Percentiles rank a stretch among this genome's conserved stretches.
phyloP scores from a whole-genome alignment of 2,888 invertebrate species.

The Drosophila pseudotakahashii region DNA sequence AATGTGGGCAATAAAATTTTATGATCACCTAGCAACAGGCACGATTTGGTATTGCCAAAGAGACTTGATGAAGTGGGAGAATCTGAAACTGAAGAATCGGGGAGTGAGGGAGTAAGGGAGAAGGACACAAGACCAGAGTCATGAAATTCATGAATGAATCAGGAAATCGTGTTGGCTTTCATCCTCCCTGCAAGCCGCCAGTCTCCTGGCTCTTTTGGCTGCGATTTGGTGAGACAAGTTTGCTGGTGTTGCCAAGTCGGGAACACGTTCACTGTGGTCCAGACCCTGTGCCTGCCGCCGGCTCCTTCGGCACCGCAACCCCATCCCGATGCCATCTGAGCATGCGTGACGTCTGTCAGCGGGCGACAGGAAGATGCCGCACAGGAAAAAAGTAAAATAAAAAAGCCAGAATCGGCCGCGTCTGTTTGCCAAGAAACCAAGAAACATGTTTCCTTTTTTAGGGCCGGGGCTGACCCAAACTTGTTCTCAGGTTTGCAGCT shows the following conservation, averaged over 20 bases:
- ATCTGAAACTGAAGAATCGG: not conserved
- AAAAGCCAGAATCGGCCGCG: constrained; percentile 17
- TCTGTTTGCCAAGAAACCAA: constrained; percentile 15
- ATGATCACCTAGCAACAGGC: constrained; percentile 69
- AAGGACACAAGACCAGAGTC: constrained; percentile 69
- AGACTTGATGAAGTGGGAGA: not conserved
- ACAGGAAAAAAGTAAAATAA: constrained; percentile 10
- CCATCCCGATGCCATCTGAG: constrained; percentile 40
- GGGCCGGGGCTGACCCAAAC: constrained; percentile 60
- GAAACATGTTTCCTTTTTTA: constrained; percentile 72
- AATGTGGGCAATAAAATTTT: constrained; percentile 63
- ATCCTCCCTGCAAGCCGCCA: constrained; percentile 29
- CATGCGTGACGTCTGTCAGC: constrained; percentile 67
- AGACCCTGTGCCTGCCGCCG: not conserved
- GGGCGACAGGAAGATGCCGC: constrained; percentile 55
- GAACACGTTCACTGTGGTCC: constrained; percentile 46
- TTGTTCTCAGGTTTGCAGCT: constrained; percentile 47
- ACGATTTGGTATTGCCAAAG: constrained; percentile 16
- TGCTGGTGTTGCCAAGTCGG: constrained; percentile 55
- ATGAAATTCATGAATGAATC: constrained; percentile 78
- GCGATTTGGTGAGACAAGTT: constrained; percentile 26
- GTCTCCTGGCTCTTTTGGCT: constrained; percentile 19
- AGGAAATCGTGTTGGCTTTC: constrained; percentile 66
- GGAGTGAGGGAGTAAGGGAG: constrained; percentile 16
- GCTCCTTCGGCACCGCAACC: not conserved